These are phyloP conservation scores for Alsophila aescularia DNA, from an alignment of 2,888 invertebrate species.

Conservation along the genomic window DNA sequence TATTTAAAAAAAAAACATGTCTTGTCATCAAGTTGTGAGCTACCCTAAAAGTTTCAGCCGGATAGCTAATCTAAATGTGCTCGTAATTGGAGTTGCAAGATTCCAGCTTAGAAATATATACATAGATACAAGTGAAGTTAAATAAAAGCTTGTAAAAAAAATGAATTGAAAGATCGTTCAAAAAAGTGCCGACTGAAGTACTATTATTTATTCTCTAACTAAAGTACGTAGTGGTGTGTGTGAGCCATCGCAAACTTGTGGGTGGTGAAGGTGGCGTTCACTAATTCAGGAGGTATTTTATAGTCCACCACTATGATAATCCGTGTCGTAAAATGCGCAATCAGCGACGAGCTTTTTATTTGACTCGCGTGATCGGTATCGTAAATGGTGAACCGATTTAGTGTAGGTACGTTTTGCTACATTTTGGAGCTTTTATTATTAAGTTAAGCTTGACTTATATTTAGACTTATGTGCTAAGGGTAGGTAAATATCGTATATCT, in stretches of 20 bases:
- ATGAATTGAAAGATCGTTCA: no score
- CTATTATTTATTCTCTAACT: no score
- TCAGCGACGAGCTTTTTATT: conserved; percentile 1
- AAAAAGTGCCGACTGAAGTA: no score
- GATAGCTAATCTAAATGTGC: no score
- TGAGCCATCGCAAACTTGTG: not conserved
- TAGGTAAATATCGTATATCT: no score
- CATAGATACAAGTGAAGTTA: not conserved
- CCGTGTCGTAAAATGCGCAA: conserved; percentile 11
- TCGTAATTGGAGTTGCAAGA: no score
- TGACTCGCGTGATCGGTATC: conserved; percentile 12
- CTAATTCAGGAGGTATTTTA: not conserved
- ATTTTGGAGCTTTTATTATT: conserved; percentile 7
- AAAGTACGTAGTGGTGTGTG: not conserved
- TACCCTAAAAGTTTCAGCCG: no score
- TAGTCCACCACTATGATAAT: conserved; percentile 5
- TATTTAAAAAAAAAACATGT: no score
- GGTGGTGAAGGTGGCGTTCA: not conserved
- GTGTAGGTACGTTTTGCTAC: not conserved
- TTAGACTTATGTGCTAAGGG: not conserved
- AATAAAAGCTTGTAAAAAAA: no score
- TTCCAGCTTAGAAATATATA: not conserved
- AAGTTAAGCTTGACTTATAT: not conserved
- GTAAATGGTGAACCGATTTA: conserved; percentile 5
- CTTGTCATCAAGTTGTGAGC: no score